A percentile compares a stretch with the other conserved stretches of the same genome.
Conservation (phyloP, 2,113 vertebrate species). For the Taurulus bubalis region DNA sequence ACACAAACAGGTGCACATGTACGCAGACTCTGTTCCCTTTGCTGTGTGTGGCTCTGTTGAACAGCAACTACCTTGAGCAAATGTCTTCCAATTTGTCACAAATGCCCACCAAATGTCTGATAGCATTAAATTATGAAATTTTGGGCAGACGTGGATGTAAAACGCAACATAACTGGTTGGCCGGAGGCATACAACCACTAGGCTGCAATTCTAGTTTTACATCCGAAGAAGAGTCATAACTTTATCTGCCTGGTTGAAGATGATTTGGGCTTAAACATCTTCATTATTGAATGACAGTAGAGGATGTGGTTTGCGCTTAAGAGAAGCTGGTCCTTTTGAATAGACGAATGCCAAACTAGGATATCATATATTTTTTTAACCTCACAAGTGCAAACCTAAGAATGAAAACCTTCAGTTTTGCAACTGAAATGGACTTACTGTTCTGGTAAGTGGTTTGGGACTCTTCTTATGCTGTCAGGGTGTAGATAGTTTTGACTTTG, state of each 20-base stretch:
- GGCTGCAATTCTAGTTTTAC: background rate
- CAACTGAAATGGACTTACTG: background rate
- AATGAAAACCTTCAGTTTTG: background rate
- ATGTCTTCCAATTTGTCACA: background rate
- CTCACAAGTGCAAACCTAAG: background rate
- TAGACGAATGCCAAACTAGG: background rate
- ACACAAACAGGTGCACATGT: background rate
- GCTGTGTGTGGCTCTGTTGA: background rate
- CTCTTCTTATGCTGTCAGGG: background rate
- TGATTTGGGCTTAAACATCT: conserved; percentile 13
- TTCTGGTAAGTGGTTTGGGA: background rate
- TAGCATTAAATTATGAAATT: too few species aligned
- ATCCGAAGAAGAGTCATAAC: background rate
- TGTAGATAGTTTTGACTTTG: background rate
- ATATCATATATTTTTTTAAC: background rate
- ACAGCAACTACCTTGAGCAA: background rate
- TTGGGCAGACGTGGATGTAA: background rate
- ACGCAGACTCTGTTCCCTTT: background rate
- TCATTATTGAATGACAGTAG: conserved; percentile 1
- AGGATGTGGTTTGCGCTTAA: background rate
- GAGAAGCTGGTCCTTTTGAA: background rate
- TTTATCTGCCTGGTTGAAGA: background rate
- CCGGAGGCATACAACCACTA: background rate
- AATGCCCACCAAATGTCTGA: background rate
- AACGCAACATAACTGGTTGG: background rate